These are phyloP conservation scores for Petrolisthes manimaculis DNA, from an alignment of 2,888 invertebrate species.

Conservation along the genomic window DNA sequence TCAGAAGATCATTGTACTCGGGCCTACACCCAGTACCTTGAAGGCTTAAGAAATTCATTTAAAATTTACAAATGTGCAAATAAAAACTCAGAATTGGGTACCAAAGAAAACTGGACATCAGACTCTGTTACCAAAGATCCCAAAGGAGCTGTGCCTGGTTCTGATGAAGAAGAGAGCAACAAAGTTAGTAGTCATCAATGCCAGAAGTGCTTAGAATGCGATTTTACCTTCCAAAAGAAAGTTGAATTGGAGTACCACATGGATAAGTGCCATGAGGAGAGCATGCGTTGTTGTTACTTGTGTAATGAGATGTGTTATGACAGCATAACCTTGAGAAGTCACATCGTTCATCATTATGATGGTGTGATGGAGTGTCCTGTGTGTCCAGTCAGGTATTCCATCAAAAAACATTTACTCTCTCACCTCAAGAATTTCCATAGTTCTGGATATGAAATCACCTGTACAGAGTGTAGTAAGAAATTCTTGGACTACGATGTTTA, in stretches of 20 bases:
- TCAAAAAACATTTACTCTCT: constrained; percentile 28
- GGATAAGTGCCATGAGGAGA: constrained; percentile 40
- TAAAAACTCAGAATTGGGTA: background rate
- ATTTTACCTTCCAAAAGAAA: constrained; percentile 2
- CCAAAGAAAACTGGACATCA: background rate
- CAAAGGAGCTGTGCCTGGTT: background rate
- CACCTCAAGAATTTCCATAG: constrained; percentile 39
- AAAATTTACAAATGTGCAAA: background rate
- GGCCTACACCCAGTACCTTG: constrained; percentile 40
- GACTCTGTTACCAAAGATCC: background rate
- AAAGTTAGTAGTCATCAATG: background rate
- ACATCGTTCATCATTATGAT: constrained; percentile 48
- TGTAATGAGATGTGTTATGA: constrained; percentile 40
- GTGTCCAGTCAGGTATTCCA: constrained; percentile 49
- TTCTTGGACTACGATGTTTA: constrained; percentile 32
- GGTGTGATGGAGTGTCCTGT: constrained; percentile 49
- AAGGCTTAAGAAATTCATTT: background rate
- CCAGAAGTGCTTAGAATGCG: constrained; percentile 26
- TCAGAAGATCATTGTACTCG: constrained; percentile 23
- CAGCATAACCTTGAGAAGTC: constrained; percentile 22
- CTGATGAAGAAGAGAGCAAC: background rate
- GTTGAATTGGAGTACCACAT: constrained; percentile 29
- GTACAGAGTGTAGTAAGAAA: constrained; percentile 21
- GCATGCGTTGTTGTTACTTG: constrained; percentile 32
- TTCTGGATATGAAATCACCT: constrained; percentile 24